These are phyloP conservation scores for Hipparchia sbordonii DNA, from an alignment of 2,888 invertebrate species.

Conservation along the genomic window DNA sequence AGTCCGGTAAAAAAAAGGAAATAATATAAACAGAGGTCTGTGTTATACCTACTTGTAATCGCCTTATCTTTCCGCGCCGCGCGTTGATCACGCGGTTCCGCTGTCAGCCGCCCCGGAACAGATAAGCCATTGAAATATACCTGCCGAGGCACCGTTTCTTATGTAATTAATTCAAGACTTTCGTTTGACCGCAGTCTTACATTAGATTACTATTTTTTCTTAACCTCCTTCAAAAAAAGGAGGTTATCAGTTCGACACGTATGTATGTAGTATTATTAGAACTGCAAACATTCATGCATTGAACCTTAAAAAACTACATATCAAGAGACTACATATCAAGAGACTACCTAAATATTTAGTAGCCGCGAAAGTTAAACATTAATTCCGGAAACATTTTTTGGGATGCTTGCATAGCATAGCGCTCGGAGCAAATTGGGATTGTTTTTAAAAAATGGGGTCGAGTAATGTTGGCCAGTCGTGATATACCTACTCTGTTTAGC, in stretches of 20 bases:
- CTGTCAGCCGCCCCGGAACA: constrained; percentile 49
- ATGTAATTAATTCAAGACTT: constrained; percentile 1
- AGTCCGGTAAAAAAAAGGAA: constrained; percentile 42
- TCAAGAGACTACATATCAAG: no score
- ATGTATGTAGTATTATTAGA: no score
- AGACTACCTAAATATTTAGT: not conserved
- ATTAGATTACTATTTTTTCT: not conserved
- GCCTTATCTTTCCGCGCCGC: constrained; percentile 61
- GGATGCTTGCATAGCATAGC: no score
- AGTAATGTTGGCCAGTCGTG: no score
- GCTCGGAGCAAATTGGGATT: no score
- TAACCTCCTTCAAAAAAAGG: no score
- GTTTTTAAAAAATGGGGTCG: no score
- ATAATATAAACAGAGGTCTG: constrained; percentile 58
- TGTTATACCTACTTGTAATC: constrained; percentile 56
- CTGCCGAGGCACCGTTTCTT: constrained; percentile 43
- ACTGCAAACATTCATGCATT: no score
- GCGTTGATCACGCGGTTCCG: constrained; percentile 55
- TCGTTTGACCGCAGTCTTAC: not conserved
- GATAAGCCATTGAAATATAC: constrained; percentile 54
- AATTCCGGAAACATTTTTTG: not conserved
- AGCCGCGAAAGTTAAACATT: no score
- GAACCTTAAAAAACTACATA: no score
- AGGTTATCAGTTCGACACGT: no score
- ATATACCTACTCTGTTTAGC: no score